phyloP scores from a whole-genome alignment of 1,140 invertebrate species.

The Chymomyza costata region DNA sequence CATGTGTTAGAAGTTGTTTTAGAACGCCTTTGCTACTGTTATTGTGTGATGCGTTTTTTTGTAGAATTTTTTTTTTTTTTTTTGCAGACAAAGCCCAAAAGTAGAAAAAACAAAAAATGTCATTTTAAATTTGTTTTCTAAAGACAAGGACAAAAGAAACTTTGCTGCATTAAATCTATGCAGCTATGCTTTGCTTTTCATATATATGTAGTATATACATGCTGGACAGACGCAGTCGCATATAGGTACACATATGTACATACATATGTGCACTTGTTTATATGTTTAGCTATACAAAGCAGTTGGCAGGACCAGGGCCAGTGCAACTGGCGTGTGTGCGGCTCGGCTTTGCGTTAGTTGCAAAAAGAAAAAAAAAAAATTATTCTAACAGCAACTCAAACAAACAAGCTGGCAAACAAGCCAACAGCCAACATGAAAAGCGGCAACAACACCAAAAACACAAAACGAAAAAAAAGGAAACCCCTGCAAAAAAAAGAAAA shows the following conservation, averaged over 20 bases:
- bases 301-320: too few species aligned
- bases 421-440: conserved; percentile 66
- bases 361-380: too few species aligned
- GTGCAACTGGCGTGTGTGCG: conserved; percentile 41
- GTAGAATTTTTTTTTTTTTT: too few species aligned
- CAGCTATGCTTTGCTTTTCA: conserved; percentile 66
- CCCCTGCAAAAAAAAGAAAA: neutral
- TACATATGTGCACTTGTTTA: conserved; percentile 4
- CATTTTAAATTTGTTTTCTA: too few species aligned
- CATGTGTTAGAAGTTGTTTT: too few species aligned
- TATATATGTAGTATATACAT: conserved; percentile 48
- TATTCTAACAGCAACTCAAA: conserved; percentile 72
- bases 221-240: conserved; percentile 44
- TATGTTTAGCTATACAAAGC: conserved; percentile 13
- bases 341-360: conserved; percentile 65
- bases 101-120: too few species aligned
- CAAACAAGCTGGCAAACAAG: conserved; percentile 55
- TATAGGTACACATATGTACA: conserved; percentile 38
- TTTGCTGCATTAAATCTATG: conserved; percentile 66
- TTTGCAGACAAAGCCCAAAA: too few species aligned
- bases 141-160: conserved; percentile 4
- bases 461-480: conserved; percentile 20
- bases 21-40: too few species aligned
- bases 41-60: too few species aligned
- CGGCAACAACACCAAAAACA: conserved; percentile 43